Evolutionary conservation across 1,140 invertebrate species (phyloP), one percentile per base, ranked within the genome.

Genomic region (Caenorhabditis brenneri): DNA sequence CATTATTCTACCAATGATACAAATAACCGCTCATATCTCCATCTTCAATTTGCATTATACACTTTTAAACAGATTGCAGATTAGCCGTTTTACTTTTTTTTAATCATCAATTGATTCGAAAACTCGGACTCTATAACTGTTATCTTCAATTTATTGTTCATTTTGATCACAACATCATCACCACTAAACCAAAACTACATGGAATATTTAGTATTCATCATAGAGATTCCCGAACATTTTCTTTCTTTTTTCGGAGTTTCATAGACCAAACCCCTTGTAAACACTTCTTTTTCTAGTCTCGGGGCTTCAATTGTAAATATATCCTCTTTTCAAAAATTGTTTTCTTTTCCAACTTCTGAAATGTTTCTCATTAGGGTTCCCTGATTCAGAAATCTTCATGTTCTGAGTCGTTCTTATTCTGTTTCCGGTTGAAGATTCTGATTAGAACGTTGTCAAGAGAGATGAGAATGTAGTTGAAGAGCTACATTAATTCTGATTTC

Each of bases 231-330:
- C 58, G 31, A 60, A 60, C 15, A 27, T 51, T n/a, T 51, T 51
- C n/a, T 15, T 19, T 51, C 6, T 51, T 51, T 51, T 12, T 15
- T 1, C 9, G 12, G 36, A 42, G 65, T 74, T 74, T 74, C 33
- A 74, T 22, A 42, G 65, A 46, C 29, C 65, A 42, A 74, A 74
- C 65, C 10, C 22, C 22, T 74, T 46, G 36, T 42, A 42, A 74
- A 74, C 65, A 74, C 36, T 42, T 24, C n/a, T 36, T 51, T 51
- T 19, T 51, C 19, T n/a, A 19, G n/a, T 16, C n/a, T 51, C n/a
- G 9, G 65, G 65, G n/a, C 65, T 74, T 74, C 65, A 42, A 74
- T 74, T 74, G 33, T 74, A 24, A 74, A 74, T 46, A 42, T 74
- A 10, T 31, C 29, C 12, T 27, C 36, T 55, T 55, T 55, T 55